These are phyloP conservation scores for Eublepharis macularius DNA, from an alignment of 2,113 vertebrate genomes.

Conservation along the genomic window DNA sequence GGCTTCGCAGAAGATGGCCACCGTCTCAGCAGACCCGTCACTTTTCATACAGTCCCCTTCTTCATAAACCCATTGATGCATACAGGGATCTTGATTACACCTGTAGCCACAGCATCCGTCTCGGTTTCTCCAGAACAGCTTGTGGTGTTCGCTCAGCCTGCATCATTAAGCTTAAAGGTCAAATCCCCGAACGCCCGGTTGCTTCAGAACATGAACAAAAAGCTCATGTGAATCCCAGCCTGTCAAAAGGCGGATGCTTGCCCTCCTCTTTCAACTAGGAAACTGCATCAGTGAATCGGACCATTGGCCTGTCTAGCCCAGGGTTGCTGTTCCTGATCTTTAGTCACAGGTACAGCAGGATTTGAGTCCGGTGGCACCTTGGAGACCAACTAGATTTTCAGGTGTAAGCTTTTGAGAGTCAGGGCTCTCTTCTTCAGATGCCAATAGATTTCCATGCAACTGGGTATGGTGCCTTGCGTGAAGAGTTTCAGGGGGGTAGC, in stretches of 20 bases:
- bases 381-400: no score
- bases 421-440: no score
- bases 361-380: no score
- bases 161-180: background rate
- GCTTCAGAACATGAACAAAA: background rate
- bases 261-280: background rate
- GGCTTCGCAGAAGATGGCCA: background rate
- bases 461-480: no score
- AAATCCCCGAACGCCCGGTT: background rate
- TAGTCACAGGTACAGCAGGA: no score
- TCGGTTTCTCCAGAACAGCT: background rate
- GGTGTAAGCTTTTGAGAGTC: no score
- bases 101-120: background rate
- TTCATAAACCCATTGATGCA: background rate
- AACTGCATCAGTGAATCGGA: background rate
- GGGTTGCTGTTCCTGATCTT: background rate
- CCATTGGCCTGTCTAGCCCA: background rate
- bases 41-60: background rate
- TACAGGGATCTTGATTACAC: background rate
- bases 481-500: no score
- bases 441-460: no score
- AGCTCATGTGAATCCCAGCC: no score
- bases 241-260: background rate
- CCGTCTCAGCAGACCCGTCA: background rate
- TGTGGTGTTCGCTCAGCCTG: background rate